Evolutionary conservation across 2,797 vertebrate genomes (phyloP).

Genomic region (Rachycentron canadum): DNA sequence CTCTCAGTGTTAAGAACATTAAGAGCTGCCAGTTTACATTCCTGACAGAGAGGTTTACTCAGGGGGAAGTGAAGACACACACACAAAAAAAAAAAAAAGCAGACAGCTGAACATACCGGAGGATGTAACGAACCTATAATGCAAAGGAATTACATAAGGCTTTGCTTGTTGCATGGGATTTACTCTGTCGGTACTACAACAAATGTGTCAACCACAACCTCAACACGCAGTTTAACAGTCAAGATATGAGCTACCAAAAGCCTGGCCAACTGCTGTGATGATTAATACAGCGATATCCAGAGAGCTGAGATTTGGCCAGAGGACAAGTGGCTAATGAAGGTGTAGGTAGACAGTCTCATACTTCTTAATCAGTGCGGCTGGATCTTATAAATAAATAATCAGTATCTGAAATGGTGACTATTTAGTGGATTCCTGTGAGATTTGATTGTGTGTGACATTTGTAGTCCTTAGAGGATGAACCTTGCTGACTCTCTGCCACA

Average conservation of each 20-base stretch:
- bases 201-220: slow-evolving; percentile 4
- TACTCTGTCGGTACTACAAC: slow-evolving; percentile 1
- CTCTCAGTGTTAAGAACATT: slow-evolving; percentile 26
- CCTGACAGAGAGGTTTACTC: not conserved
- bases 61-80: not conserved
- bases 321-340: slow-evolving; percentile 1
- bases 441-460: not conserved
- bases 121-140: not conserved
- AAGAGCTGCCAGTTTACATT: slow-evolving; percentile 26
- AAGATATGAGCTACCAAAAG: slow-evolving; percentile 13
- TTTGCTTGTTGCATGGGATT: not conserved
- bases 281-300: slow-evolving; percentile 43
- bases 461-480: no score
- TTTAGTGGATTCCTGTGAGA: not conserved
- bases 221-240: slow-evolving; percentile 21
- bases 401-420: not conserved
- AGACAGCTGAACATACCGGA: not conserved
- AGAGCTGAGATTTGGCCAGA: slow-evolving; percentile 32
- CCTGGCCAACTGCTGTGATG: slow-evolving; percentile 25
- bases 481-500: no score
- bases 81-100: not conserved
- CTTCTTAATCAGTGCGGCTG: not conserved
- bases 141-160: not conserved
- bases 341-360: not conserved
- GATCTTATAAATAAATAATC: not conserved